These are phyloP conservation scores for Coccyzus lansbergi DNA, from an alignment of 2,797 vertebrate species.

Conservation along the genomic window DNA sequence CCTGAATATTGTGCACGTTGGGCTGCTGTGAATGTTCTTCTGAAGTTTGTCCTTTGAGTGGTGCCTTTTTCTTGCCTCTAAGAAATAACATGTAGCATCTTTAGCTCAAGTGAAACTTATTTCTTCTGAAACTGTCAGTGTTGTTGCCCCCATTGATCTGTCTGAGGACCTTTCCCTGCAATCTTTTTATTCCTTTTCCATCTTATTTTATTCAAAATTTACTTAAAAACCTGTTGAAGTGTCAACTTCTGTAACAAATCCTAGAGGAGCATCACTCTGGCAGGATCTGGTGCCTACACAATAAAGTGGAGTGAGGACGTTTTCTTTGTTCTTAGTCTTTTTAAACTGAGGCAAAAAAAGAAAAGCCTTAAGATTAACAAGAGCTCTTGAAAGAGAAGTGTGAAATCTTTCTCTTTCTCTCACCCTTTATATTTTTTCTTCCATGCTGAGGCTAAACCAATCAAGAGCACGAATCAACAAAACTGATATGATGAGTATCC, in stretches of 20 bases:
- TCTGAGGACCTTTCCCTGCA: background rate
- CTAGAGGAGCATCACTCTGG: background rate
- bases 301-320: background rate
- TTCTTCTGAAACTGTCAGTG: background rate
- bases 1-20: background rate
- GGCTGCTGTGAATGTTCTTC: background rate
- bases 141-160: background rate
- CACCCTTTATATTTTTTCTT: background rate
- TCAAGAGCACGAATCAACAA: background rate
- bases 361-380: background rate
- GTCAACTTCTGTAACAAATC: conserved; percentile 4
- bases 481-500: background rate
- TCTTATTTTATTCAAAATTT: background rate
- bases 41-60: background rate
- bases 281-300: background rate
- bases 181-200: background rate
- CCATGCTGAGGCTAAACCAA: background rate
- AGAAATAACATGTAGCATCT: background rate
- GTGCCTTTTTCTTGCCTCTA: background rate
- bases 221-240: background rate
- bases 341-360: background rate
- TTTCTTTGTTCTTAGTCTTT: background rate
- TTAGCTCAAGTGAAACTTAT: background rate
- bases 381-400: background rate
- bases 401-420: background rate